phyloP scores from a whole-genome alignment of 1,140 invertebrate genomes.

The Lysiphlebus fabarum region DNA sequence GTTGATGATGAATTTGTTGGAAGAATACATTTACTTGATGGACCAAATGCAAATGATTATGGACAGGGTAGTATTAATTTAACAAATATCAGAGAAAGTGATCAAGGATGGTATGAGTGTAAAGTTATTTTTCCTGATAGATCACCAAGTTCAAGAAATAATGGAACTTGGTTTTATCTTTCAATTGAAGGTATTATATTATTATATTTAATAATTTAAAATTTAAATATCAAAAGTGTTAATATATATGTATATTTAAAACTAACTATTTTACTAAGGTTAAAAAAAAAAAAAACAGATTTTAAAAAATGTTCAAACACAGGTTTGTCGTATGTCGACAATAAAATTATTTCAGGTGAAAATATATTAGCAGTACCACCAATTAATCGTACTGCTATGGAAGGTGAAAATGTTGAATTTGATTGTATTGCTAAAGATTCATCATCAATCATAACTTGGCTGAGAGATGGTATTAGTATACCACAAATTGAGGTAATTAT shows the following conservation, averaged over 20 bases:
- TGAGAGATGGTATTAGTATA: conserved; percentile 65
- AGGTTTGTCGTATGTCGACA: too few relatives aligned
- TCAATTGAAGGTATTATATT: conserved; percentile 86
- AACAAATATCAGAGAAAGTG: conserved; percentile 82
- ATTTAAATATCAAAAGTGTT: too few relatives aligned
- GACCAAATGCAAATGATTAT: conserved; percentile 52
- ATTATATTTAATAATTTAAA: too few relatives aligned
- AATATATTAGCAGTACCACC: conserved; percentile 81
- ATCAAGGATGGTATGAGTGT: conserved; percentile 91
- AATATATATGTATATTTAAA: too few relatives aligned
- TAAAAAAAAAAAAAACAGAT: conserved; percentile 45
- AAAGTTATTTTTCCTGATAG: conserved; percentile 84
- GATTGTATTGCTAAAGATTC: conserved; percentile 73
- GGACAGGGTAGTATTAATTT: conserved; percentile 83
- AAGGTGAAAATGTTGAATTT: conserved; percentile 78
- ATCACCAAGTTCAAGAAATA: conserved; percentile 74
- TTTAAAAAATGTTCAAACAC: conserved; percentile 53
- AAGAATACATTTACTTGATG: conserved; percentile 65
- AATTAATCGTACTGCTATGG: conserved; percentile 82
- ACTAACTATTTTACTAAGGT: conserved; percentile 47
- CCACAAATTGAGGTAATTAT: conserved; percentile 53
- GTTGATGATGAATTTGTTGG: conserved; percentile 71
- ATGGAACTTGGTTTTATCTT: conserved; percentile 85
- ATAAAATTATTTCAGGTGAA: conserved; percentile 31
- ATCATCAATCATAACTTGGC: conserved; percentile 65